These are phyloP conservation scores for Miopithecus talapoin DNA, from an alignment of 2,797 vertebrate species.

Conservation along the genomic window DNA sequence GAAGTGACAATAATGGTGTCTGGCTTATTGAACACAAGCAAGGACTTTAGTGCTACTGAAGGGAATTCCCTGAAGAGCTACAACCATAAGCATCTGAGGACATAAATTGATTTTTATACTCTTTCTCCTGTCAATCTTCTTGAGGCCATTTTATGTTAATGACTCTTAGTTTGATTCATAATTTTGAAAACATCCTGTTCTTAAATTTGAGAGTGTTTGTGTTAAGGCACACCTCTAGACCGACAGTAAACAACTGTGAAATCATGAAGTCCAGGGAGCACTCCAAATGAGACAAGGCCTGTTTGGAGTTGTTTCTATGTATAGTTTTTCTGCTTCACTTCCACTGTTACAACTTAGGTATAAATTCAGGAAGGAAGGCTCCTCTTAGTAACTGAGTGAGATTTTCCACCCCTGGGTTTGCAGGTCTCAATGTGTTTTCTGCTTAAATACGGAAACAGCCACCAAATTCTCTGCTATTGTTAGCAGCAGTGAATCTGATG, in stretches of 20 bases:
- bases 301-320: neutral
- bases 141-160: neutral
- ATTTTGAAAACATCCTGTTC: slow-evolving; percentile 40
- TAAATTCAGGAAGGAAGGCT: neutral
- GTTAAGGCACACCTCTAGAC: neutral
- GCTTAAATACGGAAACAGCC: neutral
- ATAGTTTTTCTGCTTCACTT: neutral
- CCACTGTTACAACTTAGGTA: neutral
- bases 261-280: neutral
- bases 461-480: neutral
- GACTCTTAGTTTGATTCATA: neutral
- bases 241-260: neutral
- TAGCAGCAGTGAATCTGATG: neutral
- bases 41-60: neutral
- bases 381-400: neutral
- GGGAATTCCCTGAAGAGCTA: slow-evolving; percentile 12
- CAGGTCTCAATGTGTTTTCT: slow-evolving; percentile 5
- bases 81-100: neutral
- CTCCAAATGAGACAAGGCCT: neutral
- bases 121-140: neutral
- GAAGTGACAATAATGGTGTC: slow-evolving; percentile 50
- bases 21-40: slow-evolving; percentile 42
- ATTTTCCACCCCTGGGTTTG: neutral
- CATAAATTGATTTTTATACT: slow-evolving; percentile 24
- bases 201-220: neutral